Conservation (phyloP, 2,113 vertebrate genomes). For the Arizona elegans region DNA sequence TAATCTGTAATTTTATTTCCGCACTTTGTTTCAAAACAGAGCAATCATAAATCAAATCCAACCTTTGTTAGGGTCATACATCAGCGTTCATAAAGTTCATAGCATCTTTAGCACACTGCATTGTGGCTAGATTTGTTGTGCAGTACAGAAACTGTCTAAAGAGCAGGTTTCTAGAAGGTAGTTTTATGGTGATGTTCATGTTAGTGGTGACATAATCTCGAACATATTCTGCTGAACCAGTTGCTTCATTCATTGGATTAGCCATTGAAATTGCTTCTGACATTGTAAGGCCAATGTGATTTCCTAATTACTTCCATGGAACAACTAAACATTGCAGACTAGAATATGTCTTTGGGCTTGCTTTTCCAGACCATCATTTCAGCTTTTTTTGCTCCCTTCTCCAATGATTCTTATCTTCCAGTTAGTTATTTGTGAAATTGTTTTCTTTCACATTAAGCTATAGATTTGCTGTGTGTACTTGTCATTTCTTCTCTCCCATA, state of each 20-base stretch:
- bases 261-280: neutral
- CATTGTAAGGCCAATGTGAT: neutral
- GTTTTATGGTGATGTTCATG: neutral
- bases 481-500: neutral
- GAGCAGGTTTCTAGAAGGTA: neutral
- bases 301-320: neutral
- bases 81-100: neutral
- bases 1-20: conserved; percentile 45
- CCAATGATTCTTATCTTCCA: neutral
- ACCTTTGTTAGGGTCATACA: neutral
- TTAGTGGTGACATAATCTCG: neutral
- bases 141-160: conserved; percentile 5
- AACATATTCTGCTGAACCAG: neutral
- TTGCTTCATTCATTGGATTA: neutral
- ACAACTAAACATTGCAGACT: neutral
- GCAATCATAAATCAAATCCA: neutral
- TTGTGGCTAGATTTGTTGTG: conserved; percentile 6
- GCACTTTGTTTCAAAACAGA: conserved; percentile 25
- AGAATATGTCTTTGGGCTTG: neutral
- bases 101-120: neutral
- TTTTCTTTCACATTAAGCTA: neutral
- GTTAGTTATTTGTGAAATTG: neutral
- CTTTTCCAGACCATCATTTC: neutral
- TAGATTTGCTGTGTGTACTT: neutral
- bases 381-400: neutral